phyloP scores from a whole-genome alignment of 1,140 invertebrate genomes.

The Pseudomyrmex cubaensis region DNA sequence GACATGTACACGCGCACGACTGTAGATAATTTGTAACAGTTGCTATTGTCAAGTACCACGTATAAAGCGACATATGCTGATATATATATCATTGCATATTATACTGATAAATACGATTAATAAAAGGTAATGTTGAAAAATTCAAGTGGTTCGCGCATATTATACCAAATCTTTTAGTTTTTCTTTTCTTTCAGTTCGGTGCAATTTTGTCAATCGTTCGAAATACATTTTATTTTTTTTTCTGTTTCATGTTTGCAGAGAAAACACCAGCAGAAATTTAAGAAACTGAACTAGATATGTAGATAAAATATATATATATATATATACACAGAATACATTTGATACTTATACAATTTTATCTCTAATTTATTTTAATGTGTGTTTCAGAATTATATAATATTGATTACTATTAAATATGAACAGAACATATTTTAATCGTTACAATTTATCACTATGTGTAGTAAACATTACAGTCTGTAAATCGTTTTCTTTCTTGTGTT shows the following conservation, averaged over 20 bases:
- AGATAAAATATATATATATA: no score
- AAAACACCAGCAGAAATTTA: no score
- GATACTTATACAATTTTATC: no score
- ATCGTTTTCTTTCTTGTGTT: neutral
- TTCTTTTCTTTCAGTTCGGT: neutral
- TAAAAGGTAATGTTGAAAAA: conserved; percentile 84
- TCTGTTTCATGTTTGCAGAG: no score
- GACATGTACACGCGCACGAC: conserved; percentile 69
- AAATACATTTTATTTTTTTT: no score
- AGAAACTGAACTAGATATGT: no score
- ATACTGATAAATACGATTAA: conserved; percentile 83
- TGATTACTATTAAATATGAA: no score
- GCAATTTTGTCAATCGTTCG: neutral
- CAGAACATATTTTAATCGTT: neutral
- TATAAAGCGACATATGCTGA: conserved; percentile 70
- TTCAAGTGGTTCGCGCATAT: no score
- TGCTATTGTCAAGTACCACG: conserved; percentile 82
- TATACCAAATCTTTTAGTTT: neutral
- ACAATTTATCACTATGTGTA: conserved; percentile 3
- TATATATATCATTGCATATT: conserved; percentile 80
- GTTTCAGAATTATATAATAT: no score
- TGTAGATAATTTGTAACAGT: conserved; percentile 85
- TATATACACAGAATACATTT: no score
- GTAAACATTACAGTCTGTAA: no score
- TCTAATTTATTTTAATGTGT: no score